These are phyloP conservation scores for Pachymerium ferrugineum DNA, from an alignment of 2,888 invertebrate genomes.

Conservation along the genomic window DNA sequence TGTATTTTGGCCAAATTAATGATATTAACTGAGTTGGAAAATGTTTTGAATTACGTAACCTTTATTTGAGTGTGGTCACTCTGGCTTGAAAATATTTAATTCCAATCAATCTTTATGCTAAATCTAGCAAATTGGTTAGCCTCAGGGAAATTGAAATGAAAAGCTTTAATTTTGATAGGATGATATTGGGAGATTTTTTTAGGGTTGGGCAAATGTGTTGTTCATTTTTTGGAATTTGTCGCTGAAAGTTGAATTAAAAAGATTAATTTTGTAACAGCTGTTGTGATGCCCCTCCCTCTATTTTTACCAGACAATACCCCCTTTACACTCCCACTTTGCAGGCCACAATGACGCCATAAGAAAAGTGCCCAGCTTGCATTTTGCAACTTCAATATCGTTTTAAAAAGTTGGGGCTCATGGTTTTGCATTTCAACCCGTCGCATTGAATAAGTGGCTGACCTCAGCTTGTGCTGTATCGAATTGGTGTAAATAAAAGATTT, in stretches of 20 bases:
- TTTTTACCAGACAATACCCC: neutral
- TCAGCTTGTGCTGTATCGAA: constrained; percentile 4
- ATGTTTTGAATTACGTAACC: no score
- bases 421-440: neutral
- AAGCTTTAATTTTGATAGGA: no score
- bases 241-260: neutral
- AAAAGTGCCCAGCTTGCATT: neutral
- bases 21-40: no score
- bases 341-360: neutral
- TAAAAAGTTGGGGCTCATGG: constrained; percentile 3
- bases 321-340: constrained; percentile 3
- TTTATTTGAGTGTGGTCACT: no score
- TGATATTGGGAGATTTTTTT: no score
- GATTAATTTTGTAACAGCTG: neutral
- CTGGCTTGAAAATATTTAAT: no score
- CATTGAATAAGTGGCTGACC: neutral
- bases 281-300: neutral
- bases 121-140: no score
- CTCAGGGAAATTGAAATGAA: no score
- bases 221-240: neutral
- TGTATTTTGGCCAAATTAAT: no score
- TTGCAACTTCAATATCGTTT: neutral
- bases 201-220: neutral
- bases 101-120: no score
- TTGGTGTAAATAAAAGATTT: no score